A percentile compares a stretch with the other conserved stretches of the same genome.
Evolutionary conservation across 1,140 invertebrate species (phyloP).

Genomic region (Musca vetustissima): DNA sequence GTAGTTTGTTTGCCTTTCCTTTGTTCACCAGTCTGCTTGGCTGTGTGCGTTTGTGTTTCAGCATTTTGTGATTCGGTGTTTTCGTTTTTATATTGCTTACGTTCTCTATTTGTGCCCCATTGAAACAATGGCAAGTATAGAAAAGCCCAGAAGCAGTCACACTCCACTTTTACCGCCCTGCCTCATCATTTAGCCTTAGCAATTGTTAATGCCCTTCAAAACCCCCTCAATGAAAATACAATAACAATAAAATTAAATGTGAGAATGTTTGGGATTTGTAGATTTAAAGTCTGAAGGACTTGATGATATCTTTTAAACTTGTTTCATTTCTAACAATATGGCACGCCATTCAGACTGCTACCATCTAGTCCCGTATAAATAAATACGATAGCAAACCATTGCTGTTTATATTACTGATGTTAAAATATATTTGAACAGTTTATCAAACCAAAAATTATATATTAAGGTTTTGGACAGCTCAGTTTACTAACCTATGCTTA

Average conservation of each 20-base stretch:
- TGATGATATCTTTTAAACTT: slow-evolving; percentile 21
- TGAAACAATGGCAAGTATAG: background rate
- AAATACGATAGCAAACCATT: too few relatives aligned
- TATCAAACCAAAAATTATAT: too few relatives aligned
- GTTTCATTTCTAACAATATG: background rate
- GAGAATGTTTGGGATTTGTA: slow-evolving; percentile 21
- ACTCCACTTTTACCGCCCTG: slow-evolving; percentile 15
- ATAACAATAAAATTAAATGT: slow-evolving; percentile 24
- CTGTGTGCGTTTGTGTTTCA: background rate
- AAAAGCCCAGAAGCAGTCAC: background rate
- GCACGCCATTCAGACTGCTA: too few relatives aligned
- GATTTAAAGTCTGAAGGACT: slow-evolving; percentile 21
- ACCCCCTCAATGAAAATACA: slow-evolving; percentile 22
- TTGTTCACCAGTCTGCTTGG: background rate
- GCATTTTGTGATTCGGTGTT: background rate
- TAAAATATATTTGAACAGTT: too few relatives aligned
- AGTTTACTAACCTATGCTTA: too few relatives aligned
- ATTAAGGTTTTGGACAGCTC: too few relatives aligned
- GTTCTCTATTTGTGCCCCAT: slow-evolving; percentile 9
- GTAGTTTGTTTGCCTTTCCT: slow-evolving; percentile 3
- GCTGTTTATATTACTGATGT: too few relatives aligned
- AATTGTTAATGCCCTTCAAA: slow-evolving; percentile 6
- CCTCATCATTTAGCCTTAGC: background rate
- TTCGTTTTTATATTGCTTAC: background rate
- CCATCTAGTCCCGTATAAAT: too few relatives aligned